Base-by-base conservation (phyloP, 2,797 vertebrate species). In the Enteromius viviparus region DNA sequence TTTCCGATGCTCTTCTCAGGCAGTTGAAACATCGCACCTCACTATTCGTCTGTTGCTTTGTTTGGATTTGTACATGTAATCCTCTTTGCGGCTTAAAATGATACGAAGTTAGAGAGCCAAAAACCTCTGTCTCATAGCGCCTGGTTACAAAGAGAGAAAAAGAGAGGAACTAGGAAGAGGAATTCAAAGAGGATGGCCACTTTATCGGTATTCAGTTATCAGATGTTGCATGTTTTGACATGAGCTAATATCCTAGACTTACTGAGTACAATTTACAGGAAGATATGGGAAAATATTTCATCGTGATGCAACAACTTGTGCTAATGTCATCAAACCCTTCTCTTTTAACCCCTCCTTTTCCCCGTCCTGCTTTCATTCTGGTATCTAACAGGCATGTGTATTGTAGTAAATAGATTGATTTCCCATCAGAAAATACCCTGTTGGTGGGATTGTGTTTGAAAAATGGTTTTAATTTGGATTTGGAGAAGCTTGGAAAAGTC, bases 21-120 rank as follows among this genome's bases (percentile, higher is more conserved):
- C 65, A 62, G 69, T 76, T 53, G 51, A 58, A 82, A 77, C 47
- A 49, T 69, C 14, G 55, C 83, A 70, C 60, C 26, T 81, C 86
- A 81, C 29, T 79, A 66, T 84, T 86, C 37, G 74, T 86, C 45
- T 1, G 85, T 83, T 84, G 84, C 87, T 92, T 92, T 85, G 82
- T 85, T 89, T 85, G 90, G 88, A 90, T 91, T 87, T 83, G 84
- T 69, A 32, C 76, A 62, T 88, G 88, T 90, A 90, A 90, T 90
- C 88, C 88, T 89, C 88, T 90, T 89, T 87, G 85, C 65, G 15
- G 86, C 84, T 87, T 87, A 88, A 72, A 84, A 86, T 85, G 83
- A 86, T 83, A 88, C 74, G 70, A 82, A 84, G 72, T 85, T 72
- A 82, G 81, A 84, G 87, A 85, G 78, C 87, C 82, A 86, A 82